Evolutionary conservation across 2,113 vertebrate genomes (phyloP).

Genomic region (Aegotheles bennettii): DNA sequence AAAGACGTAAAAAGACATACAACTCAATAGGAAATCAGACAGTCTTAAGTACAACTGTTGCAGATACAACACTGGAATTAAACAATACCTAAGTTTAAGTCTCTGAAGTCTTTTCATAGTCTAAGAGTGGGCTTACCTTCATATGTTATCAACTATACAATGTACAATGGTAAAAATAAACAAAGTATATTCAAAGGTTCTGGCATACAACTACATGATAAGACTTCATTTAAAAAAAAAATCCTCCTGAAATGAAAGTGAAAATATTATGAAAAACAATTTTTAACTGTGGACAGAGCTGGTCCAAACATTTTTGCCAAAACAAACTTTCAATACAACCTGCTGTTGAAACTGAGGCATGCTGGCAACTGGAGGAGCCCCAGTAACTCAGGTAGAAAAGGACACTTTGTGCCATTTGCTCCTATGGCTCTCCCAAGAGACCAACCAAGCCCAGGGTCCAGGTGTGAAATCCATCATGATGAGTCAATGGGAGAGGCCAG

Average conservation of each 20-base stretch:
- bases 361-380: not conserved
- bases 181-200: not conserved
- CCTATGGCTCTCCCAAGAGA: not conserved
- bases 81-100: not conserved
- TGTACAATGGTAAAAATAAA: not conserved
- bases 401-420: not conserved
- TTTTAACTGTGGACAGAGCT: not conserved
- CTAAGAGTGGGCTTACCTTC: not conserved
- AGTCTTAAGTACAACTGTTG: not conserved
- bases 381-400: not conserved
- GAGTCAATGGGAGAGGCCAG: not conserved
- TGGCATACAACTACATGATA: not conserved
- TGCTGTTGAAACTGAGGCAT: not conserved
- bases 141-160: not conserved
- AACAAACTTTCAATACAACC: not conserved
- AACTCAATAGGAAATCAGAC: not conserved
- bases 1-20: not conserved
- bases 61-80: not conserved
- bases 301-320: not conserved
- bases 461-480: not conserved
- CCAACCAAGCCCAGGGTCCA: not conserved
- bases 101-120: not conserved
- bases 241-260: not conserved
- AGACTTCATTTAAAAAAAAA: not conserved
- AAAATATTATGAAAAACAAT: not conserved